Evolutionary conservation across 2,797 vertebrate genomes (phyloP).

Genomic region (Phalanger gymnotis): DNA sequence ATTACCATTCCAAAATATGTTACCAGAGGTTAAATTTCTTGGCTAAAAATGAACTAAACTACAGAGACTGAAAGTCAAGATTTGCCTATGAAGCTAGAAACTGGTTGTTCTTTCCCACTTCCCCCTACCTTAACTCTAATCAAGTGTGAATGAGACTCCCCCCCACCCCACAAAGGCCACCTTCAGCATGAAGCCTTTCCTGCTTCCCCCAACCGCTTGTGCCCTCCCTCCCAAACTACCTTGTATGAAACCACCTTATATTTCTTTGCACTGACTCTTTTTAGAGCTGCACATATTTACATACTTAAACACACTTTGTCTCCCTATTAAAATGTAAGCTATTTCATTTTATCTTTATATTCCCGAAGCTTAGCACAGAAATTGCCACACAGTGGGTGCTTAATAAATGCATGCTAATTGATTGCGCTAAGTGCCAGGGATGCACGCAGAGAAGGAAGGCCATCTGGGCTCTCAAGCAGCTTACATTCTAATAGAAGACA

Average conservation of each 20-base stretch:
- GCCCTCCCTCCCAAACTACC: not conserved
- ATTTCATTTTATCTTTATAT: not conserved
- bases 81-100: not conserved
- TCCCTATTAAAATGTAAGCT: not conserved
- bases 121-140: conserved; percentile 14
- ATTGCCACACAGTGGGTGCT: not conserved
- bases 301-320: not conserved
- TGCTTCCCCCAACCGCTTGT: not conserved
- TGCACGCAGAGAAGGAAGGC: no score
- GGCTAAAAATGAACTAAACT: not conserved
- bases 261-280: not conserved
- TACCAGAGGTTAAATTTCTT: not conserved
- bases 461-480: not conserved
- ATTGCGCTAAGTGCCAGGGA: no score
- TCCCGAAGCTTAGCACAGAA: not conserved
- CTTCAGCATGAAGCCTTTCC: not conserved
- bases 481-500: not conserved
- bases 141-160: not conserved
- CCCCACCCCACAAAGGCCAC: not conserved
- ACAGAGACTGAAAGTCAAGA: conserved; percentile 1
- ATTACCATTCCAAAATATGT: not conserved
- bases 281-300: not conserved
- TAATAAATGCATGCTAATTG: not conserved
- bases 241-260: not conserved
- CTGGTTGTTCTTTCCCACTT: not conserved